These are phyloP conservation scores for Gymnoscelis rufifasciata DNA, from an alignment of 2,888 invertebrate genomes.

Conservation along the genomic window DNA sequence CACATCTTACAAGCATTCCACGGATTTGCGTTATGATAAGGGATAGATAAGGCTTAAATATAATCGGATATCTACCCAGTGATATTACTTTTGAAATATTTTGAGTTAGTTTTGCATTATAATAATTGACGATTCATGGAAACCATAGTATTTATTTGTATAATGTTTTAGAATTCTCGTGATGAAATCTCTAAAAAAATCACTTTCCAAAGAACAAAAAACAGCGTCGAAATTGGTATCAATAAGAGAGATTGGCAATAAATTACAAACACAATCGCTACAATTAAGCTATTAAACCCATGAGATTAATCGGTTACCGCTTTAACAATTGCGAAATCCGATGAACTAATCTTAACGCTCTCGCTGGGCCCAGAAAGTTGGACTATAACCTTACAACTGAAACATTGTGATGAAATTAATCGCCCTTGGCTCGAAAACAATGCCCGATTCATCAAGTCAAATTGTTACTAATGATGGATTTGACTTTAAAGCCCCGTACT, in stretches of 20 bases:
- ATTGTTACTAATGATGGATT: too few relatives aligned
- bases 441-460: constrained; percentile 23
- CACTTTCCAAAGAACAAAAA: neutral
- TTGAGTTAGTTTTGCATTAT: too few relatives aligned
- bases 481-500: too few relatives aligned
- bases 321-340: constrained; percentile 23
- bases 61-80: too few relatives aligned
- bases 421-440: constrained; percentile 29
- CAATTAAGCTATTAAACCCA: constrained; percentile 13
- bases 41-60: too few relatives aligned
- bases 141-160: too few relatives aligned
- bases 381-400: constrained; percentile 22
- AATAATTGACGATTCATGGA: too few relatives aligned
- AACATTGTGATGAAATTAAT: constrained; percentile 29
- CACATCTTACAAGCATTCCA: too few relatives aligned
- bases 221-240: neutral
- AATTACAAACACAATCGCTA: constrained; percentile 16
- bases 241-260: constrained; percentile 1
- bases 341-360: constrained; percentile 15
- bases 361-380: constrained; percentile 17
- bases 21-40: too few relatives aligned
- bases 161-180: too few relatives aligned
- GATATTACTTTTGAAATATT: too few relatives aligned
- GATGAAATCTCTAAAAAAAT: neutral
- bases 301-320: constrained; percentile 10